These are phyloP conservation scores for Pseudeuparius sepicola DNA, from an alignment of 2,888 invertebrate species.

Conservation along the genomic window DNA sequence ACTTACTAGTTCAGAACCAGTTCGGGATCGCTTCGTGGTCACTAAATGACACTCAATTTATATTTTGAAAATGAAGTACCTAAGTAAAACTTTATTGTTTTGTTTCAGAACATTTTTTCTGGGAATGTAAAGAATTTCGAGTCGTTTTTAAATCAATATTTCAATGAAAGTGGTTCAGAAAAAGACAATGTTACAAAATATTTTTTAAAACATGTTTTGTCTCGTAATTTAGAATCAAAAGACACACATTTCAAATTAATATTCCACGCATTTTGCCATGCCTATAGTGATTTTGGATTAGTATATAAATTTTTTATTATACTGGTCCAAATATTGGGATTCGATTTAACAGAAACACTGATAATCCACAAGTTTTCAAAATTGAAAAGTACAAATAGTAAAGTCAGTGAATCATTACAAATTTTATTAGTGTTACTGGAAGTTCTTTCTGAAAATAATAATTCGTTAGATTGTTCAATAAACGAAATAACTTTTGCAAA, in stretches of 20 bases:
- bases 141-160: conserved; percentile 22
- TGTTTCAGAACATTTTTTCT: conserved; percentile 30
- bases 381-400: conserved; percentile 15
- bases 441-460: conserved; percentile 22
- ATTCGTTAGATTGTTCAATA: conserved; percentile 24
- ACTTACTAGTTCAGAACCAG: too few species aligned
- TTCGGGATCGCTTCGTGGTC: too few species aligned
- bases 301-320: conserved; percentile 29
- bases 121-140: conserved; percentile 25
- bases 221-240: conserved; percentile 16
- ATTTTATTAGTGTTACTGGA: conserved; percentile 25
- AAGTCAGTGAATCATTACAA: conserved; percentile 26
- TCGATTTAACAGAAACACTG: conserved; percentile 26
- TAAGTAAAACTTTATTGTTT: too few species aligned
- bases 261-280: conserved; percentile 27
- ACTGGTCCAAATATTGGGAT: conserved; percentile 28
- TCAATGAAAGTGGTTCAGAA: conserved; percentile 18
- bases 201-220: conserved; percentile 26
- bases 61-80: too few species aligned
- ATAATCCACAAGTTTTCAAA: conserved; percentile 20
- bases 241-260: conserved; percentile 27
- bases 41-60: too few species aligned
- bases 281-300: conserved; percentile 24
- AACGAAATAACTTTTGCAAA: conserved; percentile 27
- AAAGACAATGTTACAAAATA: conserved; percentile 18